Evolutionary conservation across 2,888 invertebrate species (phyloP).

Genomic region (Himalopsyche japonica): DNA sequence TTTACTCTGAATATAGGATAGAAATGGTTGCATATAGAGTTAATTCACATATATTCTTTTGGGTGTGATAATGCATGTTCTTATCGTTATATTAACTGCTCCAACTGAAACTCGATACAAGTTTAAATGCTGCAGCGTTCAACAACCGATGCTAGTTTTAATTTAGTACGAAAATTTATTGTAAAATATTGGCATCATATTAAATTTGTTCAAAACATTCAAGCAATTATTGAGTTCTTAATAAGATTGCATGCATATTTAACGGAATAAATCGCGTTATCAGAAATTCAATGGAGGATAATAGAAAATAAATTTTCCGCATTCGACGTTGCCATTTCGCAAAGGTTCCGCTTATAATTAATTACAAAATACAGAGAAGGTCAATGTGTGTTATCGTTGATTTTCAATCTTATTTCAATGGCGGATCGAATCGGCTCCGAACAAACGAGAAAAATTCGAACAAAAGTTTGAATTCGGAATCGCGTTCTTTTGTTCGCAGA

Average conservation of each 20-base stretch:
- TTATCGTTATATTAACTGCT: too few species aligned
- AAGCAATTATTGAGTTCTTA: not conserved
- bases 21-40: too few species aligned
- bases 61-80: too few species aligned
- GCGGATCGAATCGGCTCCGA: not conserved
- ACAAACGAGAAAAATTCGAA: not conserved
- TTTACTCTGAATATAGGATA: too few species aligned
- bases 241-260: not conserved
- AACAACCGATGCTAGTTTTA: too few species aligned
- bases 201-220: too few species aligned
- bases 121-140: too few species aligned
- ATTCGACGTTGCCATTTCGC: not conserved
- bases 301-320: not conserved
- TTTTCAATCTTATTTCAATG: not conserved
- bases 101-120: too few species aligned
- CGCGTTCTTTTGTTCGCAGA: not conserved
- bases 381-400: not conserved
- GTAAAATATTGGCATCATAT: too few species aligned
- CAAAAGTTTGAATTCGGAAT: not conserved
- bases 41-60: too few species aligned
- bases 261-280: not conserved
- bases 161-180: too few species aligned
- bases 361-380: not conserved
- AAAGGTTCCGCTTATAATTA: not conserved
- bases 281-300: not conserved